These are phyloP conservation scores for Mungos mungo DNA, from an alignment of 2,113 vertebrate species.

Conservation along the genomic window DNA sequence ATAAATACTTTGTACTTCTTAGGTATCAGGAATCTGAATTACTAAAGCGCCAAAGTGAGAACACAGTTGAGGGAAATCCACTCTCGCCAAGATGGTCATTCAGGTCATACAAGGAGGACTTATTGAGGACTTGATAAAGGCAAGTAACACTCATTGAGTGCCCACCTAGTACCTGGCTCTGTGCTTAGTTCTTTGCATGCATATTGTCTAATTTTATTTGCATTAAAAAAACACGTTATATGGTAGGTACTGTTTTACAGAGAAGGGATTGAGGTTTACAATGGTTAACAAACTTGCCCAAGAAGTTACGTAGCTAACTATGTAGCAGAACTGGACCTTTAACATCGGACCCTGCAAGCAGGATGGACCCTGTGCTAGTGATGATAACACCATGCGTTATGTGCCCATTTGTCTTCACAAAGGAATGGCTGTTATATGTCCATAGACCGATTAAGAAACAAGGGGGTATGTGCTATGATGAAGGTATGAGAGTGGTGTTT, in stretches of 20 bases:
- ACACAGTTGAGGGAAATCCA: background rate
- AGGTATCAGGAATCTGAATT: background rate
- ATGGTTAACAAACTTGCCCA: background rate
- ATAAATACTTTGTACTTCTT: background rate
- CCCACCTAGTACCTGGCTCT: background rate
- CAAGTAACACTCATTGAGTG: background rate
- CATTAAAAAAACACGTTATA: background rate
- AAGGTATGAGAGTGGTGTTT: background rate
- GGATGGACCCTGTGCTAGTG: background rate
- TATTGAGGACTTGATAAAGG: background rate
- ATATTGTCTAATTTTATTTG: background rate
- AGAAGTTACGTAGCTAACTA: background rate
- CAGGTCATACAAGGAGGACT: background rate
- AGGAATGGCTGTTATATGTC: background rate
- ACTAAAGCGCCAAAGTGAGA: background rate
- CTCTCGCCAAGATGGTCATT: background rate
- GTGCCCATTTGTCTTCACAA: background rate
- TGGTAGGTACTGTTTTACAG: background rate
- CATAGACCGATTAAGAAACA: background rate
- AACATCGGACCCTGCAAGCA: background rate
- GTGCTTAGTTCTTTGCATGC: background rate
- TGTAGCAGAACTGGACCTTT: background rate
- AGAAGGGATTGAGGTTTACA: background rate
- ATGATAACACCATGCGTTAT: background rate
- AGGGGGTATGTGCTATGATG: accelerated